These are phyloP conservation scores for Cryptophagus acutangulus DNA, from an alignment of 2,888 invertebrate genomes.

Conservation along the genomic window DNA sequence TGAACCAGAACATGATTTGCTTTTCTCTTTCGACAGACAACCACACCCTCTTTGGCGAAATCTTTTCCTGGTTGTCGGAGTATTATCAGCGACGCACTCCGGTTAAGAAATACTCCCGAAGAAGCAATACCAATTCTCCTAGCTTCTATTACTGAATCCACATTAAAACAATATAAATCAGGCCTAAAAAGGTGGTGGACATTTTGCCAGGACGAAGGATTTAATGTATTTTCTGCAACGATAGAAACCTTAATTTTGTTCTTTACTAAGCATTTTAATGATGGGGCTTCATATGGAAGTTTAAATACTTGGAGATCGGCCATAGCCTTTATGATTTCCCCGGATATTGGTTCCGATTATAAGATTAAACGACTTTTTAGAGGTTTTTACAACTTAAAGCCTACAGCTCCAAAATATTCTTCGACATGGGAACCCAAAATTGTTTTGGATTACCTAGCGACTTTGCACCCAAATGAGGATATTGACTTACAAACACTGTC, in stretches of 20 bases:
- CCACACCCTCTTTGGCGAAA: background rate
- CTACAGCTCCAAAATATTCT: slow-evolving; percentile 3
- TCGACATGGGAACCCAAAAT: slow-evolving; percentile 2
- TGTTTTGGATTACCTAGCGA: slow-evolving; percentile 1
- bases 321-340: slow-evolving; percentile 19
- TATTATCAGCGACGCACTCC: slow-evolving; percentile 8
- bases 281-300: slow-evolving; percentile 18
- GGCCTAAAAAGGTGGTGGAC: background rate
- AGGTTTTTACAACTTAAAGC: slow-evolving; percentile 1
- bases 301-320: slow-evolving; percentile 28
- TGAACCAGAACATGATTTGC: slow-evolving; percentile 2
- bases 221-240: slow-evolving; percentile 2
- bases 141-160: background rate
- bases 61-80: slow-evolving; percentile 5
- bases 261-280: slow-evolving; percentile 9
- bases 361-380: slow-evolving; percentile 24
- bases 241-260: slow-evolving; percentile 9
- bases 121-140: background rate
- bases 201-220: background rate
- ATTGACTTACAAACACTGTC: slow-evolving; percentile 13
- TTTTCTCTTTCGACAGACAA: slow-evolving; percentile 5
- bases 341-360: slow-evolving; percentile 16
- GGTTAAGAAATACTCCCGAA: slow-evolving; percentile 5
- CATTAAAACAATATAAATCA: background rate
- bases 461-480: background rate